These are phyloP conservation scores for Phengaris arion DNA, from an alignment of 2,888 invertebrate genomes.

Conservation along the genomic window DNA sequence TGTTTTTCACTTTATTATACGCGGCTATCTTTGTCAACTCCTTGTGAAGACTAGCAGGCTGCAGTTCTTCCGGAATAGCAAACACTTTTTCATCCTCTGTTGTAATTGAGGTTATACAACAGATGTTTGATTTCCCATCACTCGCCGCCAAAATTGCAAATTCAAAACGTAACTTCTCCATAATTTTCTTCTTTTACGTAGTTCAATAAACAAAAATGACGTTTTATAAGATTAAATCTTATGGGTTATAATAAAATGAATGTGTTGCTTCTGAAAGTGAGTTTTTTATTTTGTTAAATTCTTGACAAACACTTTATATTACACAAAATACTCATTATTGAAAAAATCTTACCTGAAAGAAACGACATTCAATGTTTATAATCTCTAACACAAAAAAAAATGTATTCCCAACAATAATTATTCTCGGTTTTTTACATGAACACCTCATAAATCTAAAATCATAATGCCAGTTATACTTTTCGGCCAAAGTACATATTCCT, in stretches of 20 bases:
- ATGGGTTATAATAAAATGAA: too few species aligned
- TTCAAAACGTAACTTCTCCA: constrained; percentile 31
- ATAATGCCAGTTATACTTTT: constrained; percentile 11
- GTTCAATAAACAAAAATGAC: constrained; percentile 22
- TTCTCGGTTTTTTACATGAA: background rate
- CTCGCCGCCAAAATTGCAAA: constrained; percentile 24
- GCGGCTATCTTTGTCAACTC: constrained; percentile 22
- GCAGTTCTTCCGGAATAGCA: constrained; percentile 32
- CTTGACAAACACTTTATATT: too few species aligned
- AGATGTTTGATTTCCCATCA: constrained; percentile 31
- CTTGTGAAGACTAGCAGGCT: constrained; percentile 28
- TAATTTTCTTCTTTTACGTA: constrained; percentile 6
- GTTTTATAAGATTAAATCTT: constrained; percentile 25
- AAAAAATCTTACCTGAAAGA: constrained; percentile 21
- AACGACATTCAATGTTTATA: constrained; percentile 23
- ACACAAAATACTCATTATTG: background rate
- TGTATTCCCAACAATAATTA: constrained; percentile 10
- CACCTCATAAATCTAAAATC: background rate
- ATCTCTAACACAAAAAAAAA: constrained; percentile 9
- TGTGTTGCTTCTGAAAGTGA: too few species aligned
- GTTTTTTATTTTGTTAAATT: too few species aligned
- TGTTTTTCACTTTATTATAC: constrained; percentile 31
- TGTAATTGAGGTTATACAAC: constrained; percentile 33
- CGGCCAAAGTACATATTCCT: constrained; percentile 3
- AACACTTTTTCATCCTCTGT: constrained; percentile 25